A percentile compares a stretch with the other conserved stretches of the same genome.
Conservation (phyloP, 2,888 invertebrate species). For the Drosophila buzzatii region DNA sequence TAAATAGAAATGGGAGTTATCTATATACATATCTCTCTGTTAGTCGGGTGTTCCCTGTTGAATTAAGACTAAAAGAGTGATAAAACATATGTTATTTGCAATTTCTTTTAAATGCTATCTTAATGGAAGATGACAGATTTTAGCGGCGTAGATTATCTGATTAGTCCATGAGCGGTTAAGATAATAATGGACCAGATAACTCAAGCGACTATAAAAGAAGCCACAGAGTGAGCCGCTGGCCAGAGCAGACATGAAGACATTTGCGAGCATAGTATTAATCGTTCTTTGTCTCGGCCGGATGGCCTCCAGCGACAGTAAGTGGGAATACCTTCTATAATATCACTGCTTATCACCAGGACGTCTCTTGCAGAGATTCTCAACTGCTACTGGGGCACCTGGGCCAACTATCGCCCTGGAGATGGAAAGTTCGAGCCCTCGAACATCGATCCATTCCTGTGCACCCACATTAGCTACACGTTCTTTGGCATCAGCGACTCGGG, state of each 20-base stretch:
- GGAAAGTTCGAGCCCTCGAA: slow-evolving; percentile 66
- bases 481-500: slow-evolving; percentile 69
- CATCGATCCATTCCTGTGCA: slow-evolving; percentile 72
- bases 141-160: too few species aligned
- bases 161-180: too few species aligned
- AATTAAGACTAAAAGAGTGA: too few species aligned
- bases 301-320: slow-evolving; percentile 57
- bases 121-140: too few species aligned
- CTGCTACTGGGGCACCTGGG: slow-evolving; percentile 80
- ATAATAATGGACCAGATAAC: slow-evolving; percentile 42
- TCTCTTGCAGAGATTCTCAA: slow-evolving; percentile 62
- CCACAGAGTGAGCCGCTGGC: too few species aligned
- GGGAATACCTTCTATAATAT: too few species aligned
- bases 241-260: slow-evolving; percentile 49
- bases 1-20: too few species aligned
- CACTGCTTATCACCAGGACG: not conserved
- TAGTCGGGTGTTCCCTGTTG: too few species aligned
- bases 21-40: too few species aligned
- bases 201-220: slow-evolving; percentile 51
- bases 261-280: slow-evolving; percentile 38
- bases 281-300: slow-evolving; percentile 49
- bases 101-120: too few species aligned
- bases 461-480: slow-evolving; percentile 77
- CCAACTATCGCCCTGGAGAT: slow-evolving; percentile 70
- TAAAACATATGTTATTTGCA: too few species aligned